Conservation (phyloP, 2,888 invertebrate species). For the Eristalis pertinax region DNA sequence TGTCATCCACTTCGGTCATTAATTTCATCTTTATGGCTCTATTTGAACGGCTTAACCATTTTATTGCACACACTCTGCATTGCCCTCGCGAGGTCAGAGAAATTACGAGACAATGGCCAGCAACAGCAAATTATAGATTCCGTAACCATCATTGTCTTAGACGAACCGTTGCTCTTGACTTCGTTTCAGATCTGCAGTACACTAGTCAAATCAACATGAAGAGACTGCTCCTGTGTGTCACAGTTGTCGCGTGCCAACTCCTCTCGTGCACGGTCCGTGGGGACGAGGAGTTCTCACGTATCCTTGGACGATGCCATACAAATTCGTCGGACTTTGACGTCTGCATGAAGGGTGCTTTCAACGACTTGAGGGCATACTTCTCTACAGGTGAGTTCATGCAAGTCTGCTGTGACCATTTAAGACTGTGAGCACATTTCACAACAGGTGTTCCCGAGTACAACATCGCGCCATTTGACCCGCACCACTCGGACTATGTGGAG, state of each 20-base stretch:
- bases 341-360: slow-evolving; percentile 88
- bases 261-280: slow-evolving; percentile 13
- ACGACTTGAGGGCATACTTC: slow-evolving; percentile 87
- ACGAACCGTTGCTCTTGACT: neutral
- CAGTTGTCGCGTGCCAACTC: slow-evolving; percentile 1
- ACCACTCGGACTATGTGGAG: slow-evolving; percentile 86
- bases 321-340: slow-evolving; percentile 86
- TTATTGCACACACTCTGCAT: neutral
- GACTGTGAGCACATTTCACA: slow-evolving; percentile 21
- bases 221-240: slow-evolving; percentile 27
- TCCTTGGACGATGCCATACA: slow-evolving; percentile 85
- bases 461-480: slow-evolving; percentile 90
- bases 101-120: slow-evolving; percentile 16
- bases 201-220: slow-evolving; percentile 39
- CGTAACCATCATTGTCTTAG: neutral
- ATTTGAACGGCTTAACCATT: neutral
- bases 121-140: neutral
- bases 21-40: slow-evolving; percentile 6
- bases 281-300: slow-evolving; percentile 78
- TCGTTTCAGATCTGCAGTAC: neutral
- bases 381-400: slow-evolving; percentile 83
- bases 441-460: slow-evolving; percentile 88
- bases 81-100: slow-evolving; percentile 3
- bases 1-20: slow-evolving; percentile 4
- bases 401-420: neutral